A percentile compares a stretch with the other conserved stretches of the same genome.
phyloP scores from a whole-genome alignment of 2,888 invertebrate species.

The Allolobophora icterica region DNA sequence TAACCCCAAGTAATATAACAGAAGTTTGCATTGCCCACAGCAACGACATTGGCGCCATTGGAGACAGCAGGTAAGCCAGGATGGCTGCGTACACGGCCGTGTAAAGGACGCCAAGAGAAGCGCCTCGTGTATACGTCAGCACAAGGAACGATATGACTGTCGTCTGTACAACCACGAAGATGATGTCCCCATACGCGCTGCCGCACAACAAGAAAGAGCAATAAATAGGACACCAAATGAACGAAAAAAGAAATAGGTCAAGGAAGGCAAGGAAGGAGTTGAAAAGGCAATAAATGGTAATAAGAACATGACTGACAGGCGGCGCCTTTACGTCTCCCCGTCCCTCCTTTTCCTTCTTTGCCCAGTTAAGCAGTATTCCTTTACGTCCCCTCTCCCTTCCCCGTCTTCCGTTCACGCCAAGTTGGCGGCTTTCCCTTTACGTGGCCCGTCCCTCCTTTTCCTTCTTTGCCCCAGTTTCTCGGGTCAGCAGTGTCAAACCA shows the following conservation, averaged over 20 bases:
- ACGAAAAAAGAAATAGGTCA: not conserved
- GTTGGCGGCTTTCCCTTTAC: too few relatives aligned
- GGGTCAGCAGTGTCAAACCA: too few relatives aligned
- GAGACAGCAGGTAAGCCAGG: conserved; percentile 75
- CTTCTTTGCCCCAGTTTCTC: too few relatives aligned
- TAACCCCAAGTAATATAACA: conserved; percentile 83
- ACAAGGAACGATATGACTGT: conserved; percentile 84
- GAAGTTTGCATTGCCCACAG: conserved; percentile 84
- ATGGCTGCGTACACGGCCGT: conserved; percentile 71
- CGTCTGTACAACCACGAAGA: conserved; percentile 89
- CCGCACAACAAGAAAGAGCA: conserved; percentile 46
- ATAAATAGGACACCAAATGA: not conserved
- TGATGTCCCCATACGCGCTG: conserved; percentile 94
- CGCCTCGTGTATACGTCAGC: conserved; percentile 75
- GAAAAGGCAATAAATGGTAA: too few relatives aligned
- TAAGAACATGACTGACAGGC: too few relatives aligned
- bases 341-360: too few relatives aligned
- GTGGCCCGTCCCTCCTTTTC: too few relatives aligned
- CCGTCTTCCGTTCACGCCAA: too few relatives aligned
- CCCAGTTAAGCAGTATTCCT: too few relatives aligned
- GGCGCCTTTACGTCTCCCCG: too few relatives aligned
- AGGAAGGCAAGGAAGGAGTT: not conserved
- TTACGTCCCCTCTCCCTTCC: too few relatives aligned
- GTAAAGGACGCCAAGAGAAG: conserved; percentile 73
- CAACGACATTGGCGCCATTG: conserved; percentile 76